Evolutionary conservation across 2,113 vertebrate genomes (phyloP).

Genomic region (Caranx ignobilis): DNA sequence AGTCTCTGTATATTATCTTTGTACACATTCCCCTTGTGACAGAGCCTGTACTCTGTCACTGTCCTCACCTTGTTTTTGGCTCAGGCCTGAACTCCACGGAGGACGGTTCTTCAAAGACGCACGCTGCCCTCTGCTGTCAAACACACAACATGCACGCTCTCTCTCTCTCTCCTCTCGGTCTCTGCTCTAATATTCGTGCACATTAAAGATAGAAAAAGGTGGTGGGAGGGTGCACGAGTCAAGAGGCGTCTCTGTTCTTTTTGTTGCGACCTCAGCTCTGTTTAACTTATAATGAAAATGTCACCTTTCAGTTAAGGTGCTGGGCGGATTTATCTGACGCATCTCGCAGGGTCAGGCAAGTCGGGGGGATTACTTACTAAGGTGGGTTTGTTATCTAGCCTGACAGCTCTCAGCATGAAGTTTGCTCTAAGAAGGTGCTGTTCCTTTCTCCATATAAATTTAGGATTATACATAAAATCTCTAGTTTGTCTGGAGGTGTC

Average conservation of each 20-base stretch:
- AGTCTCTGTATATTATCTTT: constrained; percentile 26
- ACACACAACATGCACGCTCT: constrained; percentile 52
- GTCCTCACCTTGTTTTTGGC: constrained; percentile 43
- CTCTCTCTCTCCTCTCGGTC: neutral
- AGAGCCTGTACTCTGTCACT: constrained; percentile 38
- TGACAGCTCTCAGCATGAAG: constrained; percentile 14
- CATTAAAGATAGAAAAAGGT: constrained; percentile 34
- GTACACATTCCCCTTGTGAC: constrained; percentile 25
- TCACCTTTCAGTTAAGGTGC: constrained; percentile 32
- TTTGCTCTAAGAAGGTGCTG: constrained; percentile 37
- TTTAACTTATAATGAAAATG: constrained; percentile 16
- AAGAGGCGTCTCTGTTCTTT: constrained; percentile 20
- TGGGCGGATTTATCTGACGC: constrained; percentile 17
- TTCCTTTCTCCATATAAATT: constrained; percentile 31
- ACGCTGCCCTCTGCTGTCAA: constrained; percentile 77
- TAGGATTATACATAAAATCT: constrained; percentile 25
- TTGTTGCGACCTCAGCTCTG: constrained; percentile 18
- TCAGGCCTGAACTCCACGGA: constrained; percentile 14
- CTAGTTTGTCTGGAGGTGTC: neutral
- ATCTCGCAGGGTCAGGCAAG: constrained; percentile 13
- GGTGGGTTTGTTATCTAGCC: constrained; percentile 31
- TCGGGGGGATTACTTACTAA: constrained; percentile 10
- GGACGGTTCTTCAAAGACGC: constrained; percentile 56
- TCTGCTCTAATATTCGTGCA: constrained; percentile 45
- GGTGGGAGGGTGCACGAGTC: constrained; percentile 4